These are phyloP conservation scores for Drosophila varians DNA, from an alignment of 1,140 invertebrate species.

Conservation along the genomic window DNA sequence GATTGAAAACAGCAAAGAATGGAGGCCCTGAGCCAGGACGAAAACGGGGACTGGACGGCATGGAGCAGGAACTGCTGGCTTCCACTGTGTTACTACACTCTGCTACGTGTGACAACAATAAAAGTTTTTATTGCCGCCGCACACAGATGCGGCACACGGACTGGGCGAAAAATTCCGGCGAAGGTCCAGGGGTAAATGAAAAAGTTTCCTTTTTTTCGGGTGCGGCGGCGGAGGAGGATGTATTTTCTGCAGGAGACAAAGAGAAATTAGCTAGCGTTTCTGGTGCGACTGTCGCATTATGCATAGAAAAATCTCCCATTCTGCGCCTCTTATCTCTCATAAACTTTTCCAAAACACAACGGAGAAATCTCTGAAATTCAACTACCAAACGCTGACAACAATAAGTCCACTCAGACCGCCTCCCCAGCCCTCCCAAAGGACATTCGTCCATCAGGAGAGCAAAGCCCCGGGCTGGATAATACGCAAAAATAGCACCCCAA, in stretches of 20 bases:
- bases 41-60: neutral
- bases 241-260: neutral
- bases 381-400: constrained; percentile 36
- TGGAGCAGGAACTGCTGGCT: constrained; percentile 37
- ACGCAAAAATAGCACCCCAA: neutral
- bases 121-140: constrained; percentile 76
- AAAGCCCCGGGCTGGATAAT: constrained; percentile 5
- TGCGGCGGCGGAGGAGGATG: too few relatives aligned
- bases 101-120: constrained; percentile 80
- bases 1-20: constrained; percentile 18
- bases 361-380: constrained; percentile 30
- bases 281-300: constrained; percentile 46
- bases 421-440: constrained; percentile 7
- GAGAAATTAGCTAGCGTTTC: constrained; percentile 35
- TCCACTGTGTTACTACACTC: constrained; percentile 34
- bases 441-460: constrained; percentile 31
- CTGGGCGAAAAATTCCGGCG: constrained; percentile 5
- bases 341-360: constrained; percentile 29
- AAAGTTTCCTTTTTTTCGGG: neutral
- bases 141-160: constrained; percentile 64
- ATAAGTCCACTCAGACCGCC: constrained; percentile 23
- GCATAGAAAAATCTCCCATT: constrained; percentile 57
- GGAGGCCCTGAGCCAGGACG: neutral
- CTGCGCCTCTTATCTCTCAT: constrained; percentile 5
- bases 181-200: neutral